Percentiles rank a stretch among this genome's conserved stretches.
These are phyloP conservation scores for Linnaemya tessellans DNA, from an alignment of 2,888 invertebrate species.

Conservation along the genomic window DNA sequence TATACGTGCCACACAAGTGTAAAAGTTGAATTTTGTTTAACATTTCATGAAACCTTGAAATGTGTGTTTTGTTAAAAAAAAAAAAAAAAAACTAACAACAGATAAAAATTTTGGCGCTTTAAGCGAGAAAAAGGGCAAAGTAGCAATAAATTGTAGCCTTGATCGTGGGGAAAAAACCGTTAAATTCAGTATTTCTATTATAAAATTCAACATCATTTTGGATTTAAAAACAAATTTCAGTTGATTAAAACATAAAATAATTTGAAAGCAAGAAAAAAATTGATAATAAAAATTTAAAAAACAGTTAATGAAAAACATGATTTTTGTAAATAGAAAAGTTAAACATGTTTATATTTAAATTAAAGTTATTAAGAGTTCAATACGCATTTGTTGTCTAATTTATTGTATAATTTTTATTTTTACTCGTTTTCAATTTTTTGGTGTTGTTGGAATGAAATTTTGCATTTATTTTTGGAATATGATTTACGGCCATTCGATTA, in stretches of 20 bases:
- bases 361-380: background rate
- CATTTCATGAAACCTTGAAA: conserved; percentile 29
- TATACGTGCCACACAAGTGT: conserved; percentile 4
- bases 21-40: conserved; percentile 5
- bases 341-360: background rate
- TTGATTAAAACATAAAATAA: background rate
- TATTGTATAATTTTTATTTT: too few relatives aligned
- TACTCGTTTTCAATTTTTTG: too few relatives aligned
- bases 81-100: background rate
- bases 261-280: background rate
- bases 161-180: conserved; percentile 13
- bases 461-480: too few relatives aligned
- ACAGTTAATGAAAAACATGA: too few relatives aligned
- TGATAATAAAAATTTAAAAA: too few relatives aligned
- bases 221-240: background rate
- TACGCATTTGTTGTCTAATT: too few relatives aligned
- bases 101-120: background rate
- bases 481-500: too few relatives aligned
- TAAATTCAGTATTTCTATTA: conserved; percentile 6
- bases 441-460: too few relatives aligned
- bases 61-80: conserved; percentile 6
- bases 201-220: background rate
- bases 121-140: conserved; percentile 51
- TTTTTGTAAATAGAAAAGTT: background rate
- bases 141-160: conserved; percentile 59